A percentile compares a stretch with the other conserved stretches of the same genome.
Conservation (phyloP, 2,797 vertebrate genomes). For the Sylvia borin region DNA sequence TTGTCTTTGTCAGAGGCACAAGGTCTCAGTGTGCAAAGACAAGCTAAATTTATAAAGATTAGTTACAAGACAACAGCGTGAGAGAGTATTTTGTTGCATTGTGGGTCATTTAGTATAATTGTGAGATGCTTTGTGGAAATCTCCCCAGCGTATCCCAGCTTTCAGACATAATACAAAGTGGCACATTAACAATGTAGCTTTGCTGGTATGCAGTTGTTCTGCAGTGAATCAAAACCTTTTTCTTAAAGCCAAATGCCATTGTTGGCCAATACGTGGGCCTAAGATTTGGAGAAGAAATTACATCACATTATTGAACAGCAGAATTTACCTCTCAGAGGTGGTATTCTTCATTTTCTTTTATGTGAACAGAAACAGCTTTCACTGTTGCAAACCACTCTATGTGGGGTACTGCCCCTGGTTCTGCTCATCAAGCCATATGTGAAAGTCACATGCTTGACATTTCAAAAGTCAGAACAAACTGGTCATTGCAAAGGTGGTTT, state of each 20-base stretch:
- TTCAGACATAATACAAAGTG: slow-evolving; percentile 8
- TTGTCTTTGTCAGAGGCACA: slow-evolving; percentile 49
- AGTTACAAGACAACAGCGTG: slow-evolving; percentile 4
- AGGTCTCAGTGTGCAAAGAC: slow-evolving; percentile 51
- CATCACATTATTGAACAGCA: neutral
- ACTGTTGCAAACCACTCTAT: neutral
- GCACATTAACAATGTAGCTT: slow-evolving; percentile 33
- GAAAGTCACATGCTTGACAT: neutral
- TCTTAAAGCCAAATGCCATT: neutral
- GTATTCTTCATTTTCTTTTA: neutral
- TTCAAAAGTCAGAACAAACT: neutral
- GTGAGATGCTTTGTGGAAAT: slow-evolving; percentile 40
- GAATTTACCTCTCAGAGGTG: neutral
- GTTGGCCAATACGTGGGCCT: neutral
- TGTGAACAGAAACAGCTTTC: neutral
- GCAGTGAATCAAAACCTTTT: slow-evolving; percentile 36
- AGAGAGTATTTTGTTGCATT: slow-evolving; percentile 43
- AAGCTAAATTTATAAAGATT: slow-evolving; percentile 56
- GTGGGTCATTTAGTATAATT: slow-evolving; percentile 58
- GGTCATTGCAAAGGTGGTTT: neutral
- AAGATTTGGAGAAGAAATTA: neutral
- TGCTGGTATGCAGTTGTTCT: slow-evolving; percentile 38
- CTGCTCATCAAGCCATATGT: neutral
- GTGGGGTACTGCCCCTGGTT: neutral
- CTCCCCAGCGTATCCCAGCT: slow-evolving; percentile 23